Evolutionary conservation across 2,797 vertebrate species (phyloP).

Genomic region (Sciaenops ocellatus): DNA sequence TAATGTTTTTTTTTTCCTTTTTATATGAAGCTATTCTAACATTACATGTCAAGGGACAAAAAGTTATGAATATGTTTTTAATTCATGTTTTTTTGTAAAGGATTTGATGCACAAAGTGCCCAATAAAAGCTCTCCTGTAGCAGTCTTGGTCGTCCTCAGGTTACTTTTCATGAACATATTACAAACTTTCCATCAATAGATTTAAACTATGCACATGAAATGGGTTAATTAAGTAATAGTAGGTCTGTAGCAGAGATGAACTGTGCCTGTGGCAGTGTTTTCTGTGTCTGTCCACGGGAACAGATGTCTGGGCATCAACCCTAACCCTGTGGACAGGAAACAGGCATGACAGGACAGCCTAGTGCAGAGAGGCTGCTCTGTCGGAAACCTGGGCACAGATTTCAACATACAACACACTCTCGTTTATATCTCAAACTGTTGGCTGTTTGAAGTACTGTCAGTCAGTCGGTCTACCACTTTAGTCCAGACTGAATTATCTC

Average conservation of each 20-base stretch:
- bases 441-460: not conserved
- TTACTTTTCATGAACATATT: not conserved
- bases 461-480: not conserved
- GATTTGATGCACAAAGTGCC: conserved; percentile 73
- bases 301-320: conserved; percentile 74
- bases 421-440: not conserved
- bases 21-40: conserved; percentile 80
- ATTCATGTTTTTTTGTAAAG: conserved; percentile 63
- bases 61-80: conserved; percentile 60
- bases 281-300: conserved; percentile 59
- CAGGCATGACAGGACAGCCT: conserved; percentile 56
- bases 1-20: conserved; percentile 72
- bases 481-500: conserved; percentile 13
- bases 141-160: conserved; percentile 3
- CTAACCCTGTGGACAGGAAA: conserved; percentile 72
- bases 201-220: not conserved
- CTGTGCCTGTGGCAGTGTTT: conserved; percentile 23
- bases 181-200: not conserved
- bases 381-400: conserved; percentile 50
- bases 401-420: conserved; percentile 23
- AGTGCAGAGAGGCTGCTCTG: conserved; percentile 44
- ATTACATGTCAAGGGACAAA: conserved; percentile 72
- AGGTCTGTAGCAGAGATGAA: conserved; percentile 26
- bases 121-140: conserved; percentile 78
- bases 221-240: not conserved